Conservation (phyloP, 2,888 invertebrate species). For the Aelia acuminata region DNA sequence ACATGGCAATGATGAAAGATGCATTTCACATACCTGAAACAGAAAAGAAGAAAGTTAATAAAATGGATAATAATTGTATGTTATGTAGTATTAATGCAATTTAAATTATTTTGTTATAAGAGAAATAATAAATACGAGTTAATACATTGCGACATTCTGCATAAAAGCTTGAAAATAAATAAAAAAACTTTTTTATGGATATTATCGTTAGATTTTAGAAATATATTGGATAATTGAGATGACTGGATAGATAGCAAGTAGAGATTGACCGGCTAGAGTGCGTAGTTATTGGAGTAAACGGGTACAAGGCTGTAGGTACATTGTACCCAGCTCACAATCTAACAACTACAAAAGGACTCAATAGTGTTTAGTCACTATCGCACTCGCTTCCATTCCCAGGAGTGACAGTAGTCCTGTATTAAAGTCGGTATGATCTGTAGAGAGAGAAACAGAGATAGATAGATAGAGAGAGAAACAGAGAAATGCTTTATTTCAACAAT, state of each 20-base stretch:
- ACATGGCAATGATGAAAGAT: background rate
- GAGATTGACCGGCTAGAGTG: background rate
- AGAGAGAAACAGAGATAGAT: too few species aligned
- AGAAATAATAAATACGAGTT: too few species aligned
- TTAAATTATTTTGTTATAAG: too few species aligned
- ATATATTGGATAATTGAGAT: background rate
- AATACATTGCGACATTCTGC: too few species aligned
- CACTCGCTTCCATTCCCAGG: background rate
- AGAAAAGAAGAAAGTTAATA: background rate
- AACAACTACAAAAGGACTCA: background rate
- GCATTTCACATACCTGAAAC: background rate
- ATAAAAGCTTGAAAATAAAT: too few species aligned
- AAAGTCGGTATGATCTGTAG: too few species aligned
- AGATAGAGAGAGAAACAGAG: too few species aligned
- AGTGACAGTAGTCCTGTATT: background rate
- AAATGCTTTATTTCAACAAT: too few species aligned
- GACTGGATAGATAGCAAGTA: background rate
- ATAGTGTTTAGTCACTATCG: background rate
- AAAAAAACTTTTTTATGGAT: too few species aligned
- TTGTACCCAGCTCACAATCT: background rate
- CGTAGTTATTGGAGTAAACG: background rate
- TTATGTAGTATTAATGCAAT: too few species aligned
- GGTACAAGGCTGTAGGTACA: conserved; percentile 10
- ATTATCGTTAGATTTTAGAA: too few species aligned
- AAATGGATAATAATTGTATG: too few species aligned